Conservation (phyloP, 2,113 vertebrate species). For the Varanus salvator region DNA sequence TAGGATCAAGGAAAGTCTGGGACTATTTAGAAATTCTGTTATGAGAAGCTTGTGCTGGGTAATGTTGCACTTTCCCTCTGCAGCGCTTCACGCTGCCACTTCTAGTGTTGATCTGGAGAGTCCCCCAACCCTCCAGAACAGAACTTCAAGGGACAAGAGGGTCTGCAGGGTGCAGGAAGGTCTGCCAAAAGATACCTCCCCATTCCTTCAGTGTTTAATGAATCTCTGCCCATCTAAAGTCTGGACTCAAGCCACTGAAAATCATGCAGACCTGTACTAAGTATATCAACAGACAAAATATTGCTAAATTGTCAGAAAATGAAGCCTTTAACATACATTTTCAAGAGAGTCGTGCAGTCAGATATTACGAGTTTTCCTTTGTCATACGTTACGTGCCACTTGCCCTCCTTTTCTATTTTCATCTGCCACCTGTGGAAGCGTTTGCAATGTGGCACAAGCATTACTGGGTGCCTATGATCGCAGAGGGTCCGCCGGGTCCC, state of each 20-base stretch:
- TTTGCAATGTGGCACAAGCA: background rate
- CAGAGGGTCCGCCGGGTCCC: background rate
- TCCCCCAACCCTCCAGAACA: background rate
- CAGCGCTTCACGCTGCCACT: too few relatives aligned
- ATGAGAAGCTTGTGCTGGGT: too few relatives aligned
- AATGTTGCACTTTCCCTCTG: too few relatives aligned
- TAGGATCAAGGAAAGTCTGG: too few relatives aligned
- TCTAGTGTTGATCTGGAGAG: background rate
- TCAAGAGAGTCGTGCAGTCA: background rate
- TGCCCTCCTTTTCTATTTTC: conserved; percentile 11
- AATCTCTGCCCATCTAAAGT: background rate
- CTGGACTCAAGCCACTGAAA: background rate
- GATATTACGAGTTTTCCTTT: background rate
- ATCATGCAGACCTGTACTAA: background rate
- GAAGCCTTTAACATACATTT: background rate
- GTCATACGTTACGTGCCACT: background rate
- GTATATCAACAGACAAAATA: background rate
- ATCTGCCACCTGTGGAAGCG: background rate
- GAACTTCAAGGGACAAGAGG: background rate
- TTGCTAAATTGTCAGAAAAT: background rate
- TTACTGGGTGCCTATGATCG: background rate
- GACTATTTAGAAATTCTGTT: too few relatives aligned
- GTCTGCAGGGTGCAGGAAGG: background rate
- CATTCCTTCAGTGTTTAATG: background rate
- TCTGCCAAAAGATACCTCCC: background rate